Conservation (phyloP, 2,113 vertebrate species). For the Argyrosomus japonicus region DNA sequence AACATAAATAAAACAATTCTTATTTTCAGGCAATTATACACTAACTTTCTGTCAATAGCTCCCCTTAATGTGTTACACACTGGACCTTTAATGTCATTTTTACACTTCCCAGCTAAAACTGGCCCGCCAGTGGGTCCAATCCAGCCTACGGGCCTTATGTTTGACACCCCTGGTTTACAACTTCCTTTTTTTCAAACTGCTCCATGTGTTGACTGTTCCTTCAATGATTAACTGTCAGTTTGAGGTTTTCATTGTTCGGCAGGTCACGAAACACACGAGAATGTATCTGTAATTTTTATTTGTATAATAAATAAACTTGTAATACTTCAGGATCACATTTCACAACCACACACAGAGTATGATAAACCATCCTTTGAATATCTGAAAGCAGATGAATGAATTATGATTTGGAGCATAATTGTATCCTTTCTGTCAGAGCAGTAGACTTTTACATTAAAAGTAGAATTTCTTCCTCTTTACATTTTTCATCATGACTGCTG, state of each 20-base stretch:
- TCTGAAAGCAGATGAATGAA: conserved; percentile 20
- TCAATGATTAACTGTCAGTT: not conserved
- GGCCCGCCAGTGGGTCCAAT: too few species aligned
- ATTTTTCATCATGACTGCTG: conserved; percentile 36
- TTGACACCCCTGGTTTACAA: not conserved
- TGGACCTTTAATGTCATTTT: too few species aligned
- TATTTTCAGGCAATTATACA: too few species aligned
- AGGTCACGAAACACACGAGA: not conserved
- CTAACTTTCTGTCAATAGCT: too few species aligned
- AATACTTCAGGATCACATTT: conserved; percentile 77
- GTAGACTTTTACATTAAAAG: conserved; percentile 29
- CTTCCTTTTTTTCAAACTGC: not conserved
- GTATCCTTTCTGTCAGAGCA: not conserved
- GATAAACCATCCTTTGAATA: conserved; percentile 52
- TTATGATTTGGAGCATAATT: not conserved
- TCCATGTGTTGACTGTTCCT: not conserved
- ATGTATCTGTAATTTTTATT: conserved; percentile 68
- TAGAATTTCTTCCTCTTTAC: conserved; percentile 29
- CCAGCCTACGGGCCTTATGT: too few species aligned
- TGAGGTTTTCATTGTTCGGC: too few species aligned
- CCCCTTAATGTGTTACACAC: too few species aligned
- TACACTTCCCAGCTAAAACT: too few species aligned
- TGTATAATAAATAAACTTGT: conserved; percentile 83
- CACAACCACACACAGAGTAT: conserved; percentile 78
- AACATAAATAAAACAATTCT: too few species aligned